Base-by-base conservation (phyloP, 2,888 invertebrate genomes). In the Plagodis dolabraria region DNA sequence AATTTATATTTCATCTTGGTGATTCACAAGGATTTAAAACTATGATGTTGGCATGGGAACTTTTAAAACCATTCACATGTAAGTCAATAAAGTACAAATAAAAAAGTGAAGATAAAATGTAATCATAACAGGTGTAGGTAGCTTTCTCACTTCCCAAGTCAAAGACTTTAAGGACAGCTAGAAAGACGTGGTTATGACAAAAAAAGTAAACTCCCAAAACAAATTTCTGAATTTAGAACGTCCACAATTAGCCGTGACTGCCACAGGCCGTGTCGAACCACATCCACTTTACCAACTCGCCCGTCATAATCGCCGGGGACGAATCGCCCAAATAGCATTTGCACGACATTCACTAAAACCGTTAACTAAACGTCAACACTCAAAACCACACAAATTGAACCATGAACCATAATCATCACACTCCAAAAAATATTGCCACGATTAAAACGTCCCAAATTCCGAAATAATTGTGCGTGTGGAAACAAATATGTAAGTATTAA, bases 321-420 rank as follows among this genome's bases (percentile, higher is more conserved):
- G 80, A 88, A 84, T 83, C 80, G 70, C 67, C 70, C 72, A 86
- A 87, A 90, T 88, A 80, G 85, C 82, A 69, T 72, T 75, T 71
- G 83, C 91, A 89, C 89, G 89, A 89, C 80, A 82, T 69, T 74
- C 77, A 76, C 80, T 71, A 69, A 65, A 69, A 71, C 86, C 86
- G 87, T 86, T 87, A 87, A 70, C 67, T 70, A 73, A 77, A 74
- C 68, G 70, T 72, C 70, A 49, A 69, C 66, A 72, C 69, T 72
- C 70, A 49, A 69, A 65, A 72, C 69, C 63, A 70, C 72, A 75
- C 75, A 38, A 75, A 75, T 73, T 71, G 73, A 71, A 64, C 73
- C 73, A 75, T 76, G 75, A 57, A 63, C 47, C 55, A 47, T 60
- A 61, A 67, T 63, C 59, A 59, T 54, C 67, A 57, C 54, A 66